These are phyloP conservation scores for Griposia aprilina DNA, from an alignment of 2,888 invertebrate genomes.

Conservation along the genomic window DNA sequence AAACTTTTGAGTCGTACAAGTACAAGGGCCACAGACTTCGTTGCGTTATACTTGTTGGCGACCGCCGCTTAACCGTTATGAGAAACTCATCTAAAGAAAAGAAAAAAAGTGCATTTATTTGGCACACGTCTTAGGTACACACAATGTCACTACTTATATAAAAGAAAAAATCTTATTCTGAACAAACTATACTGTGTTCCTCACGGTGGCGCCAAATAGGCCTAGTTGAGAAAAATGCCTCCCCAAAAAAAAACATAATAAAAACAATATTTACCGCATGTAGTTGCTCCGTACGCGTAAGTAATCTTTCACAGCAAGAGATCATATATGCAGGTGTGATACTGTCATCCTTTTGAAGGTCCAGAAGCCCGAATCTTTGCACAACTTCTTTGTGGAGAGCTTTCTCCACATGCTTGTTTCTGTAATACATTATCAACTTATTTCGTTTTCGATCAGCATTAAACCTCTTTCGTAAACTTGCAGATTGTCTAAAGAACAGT, in stretches of 20 bases:
- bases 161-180: too few species aligned
- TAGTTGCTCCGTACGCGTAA: slow-evolving; percentile 86
- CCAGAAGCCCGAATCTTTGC: slow-evolving; percentile 92
- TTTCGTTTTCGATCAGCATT: background rate
- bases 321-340: slow-evolving; percentile 98
- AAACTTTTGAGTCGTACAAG: background rate
- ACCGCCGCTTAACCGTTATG: too few species aligned
- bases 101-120: too few species aligned
- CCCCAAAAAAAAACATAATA: too few species aligned
- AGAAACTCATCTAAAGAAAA: too few species aligned
- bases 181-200: too few species aligned
- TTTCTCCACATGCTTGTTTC: slow-evolving; percentile 95
- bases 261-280: slow-evolving; percentile 73
- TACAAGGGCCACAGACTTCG: background rate
- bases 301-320: slow-evolving; percentile 93
- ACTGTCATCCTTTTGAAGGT: slow-evolving; percentile 97
- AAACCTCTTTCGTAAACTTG: background rate
- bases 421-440: slow-evolving; percentile 73
- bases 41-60: too few species aligned
- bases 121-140: too few species aligned
- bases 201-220: too few species aligned
- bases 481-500: background rate
- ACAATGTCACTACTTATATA: too few species aligned
- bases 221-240: background rate
- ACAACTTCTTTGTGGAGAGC: slow-evolving; percentile 93